Conservation (phyloP, 2,888 invertebrate genomes). For the Eustalomyia histrio region DNA sequence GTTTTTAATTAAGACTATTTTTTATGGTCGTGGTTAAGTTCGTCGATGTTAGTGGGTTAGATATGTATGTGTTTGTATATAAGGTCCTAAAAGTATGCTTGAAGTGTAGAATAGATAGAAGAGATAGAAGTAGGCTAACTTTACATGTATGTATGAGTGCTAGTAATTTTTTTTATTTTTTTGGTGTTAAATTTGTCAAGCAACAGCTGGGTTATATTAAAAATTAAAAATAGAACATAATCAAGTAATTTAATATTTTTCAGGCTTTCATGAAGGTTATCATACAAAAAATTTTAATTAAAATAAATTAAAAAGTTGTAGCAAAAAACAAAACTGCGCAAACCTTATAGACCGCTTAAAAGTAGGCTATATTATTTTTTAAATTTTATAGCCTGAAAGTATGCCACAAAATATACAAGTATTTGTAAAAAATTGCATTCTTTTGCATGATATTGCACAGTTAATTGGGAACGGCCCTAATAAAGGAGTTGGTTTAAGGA, state of each 20-base stretch:
- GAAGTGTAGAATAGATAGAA: neutral
- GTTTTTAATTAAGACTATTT: conserved; percentile 13
- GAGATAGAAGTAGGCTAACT: conserved; percentile 1
- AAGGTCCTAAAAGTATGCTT: no score
- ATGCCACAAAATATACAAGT: neutral
- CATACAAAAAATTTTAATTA: neutral
- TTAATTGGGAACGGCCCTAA: no score
- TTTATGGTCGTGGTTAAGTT: conserved; percentile 22
- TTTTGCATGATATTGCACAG: no score
- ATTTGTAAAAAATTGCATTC: neutral
- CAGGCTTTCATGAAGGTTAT: neutral
- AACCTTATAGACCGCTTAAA: neutral
- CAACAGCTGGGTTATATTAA: conserved; percentile 23
- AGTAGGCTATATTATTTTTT: neutral
- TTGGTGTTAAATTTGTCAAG: neutral
- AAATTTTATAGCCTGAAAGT: neutral
- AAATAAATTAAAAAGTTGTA: neutral
- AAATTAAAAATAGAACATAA: conserved; percentile 3
- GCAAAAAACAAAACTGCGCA: neutral
- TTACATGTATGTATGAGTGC: neutral
- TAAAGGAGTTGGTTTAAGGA: no score
- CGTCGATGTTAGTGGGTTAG: conserved; percentile 39
- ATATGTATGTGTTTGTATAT: neutral
- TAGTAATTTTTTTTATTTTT: no score
- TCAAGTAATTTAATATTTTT: conserved; percentile 26